phyloP scores from a whole-genome alignment of 2,797 vertebrate species.

The Alectoris magna region DNA sequence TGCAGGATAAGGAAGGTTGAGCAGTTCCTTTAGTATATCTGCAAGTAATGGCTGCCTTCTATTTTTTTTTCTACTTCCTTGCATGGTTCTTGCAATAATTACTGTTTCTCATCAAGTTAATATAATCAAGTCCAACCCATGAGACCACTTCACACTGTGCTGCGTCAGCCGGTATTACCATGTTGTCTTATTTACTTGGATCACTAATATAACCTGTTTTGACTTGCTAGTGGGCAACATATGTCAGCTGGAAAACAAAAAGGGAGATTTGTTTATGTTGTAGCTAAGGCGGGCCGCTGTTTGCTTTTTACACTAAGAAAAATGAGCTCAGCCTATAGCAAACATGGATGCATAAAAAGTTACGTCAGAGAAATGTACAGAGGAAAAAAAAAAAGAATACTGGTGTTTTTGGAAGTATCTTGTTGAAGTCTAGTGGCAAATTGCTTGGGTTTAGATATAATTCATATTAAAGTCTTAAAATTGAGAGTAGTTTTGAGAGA shows the following conservation, averaged over 20 bases:
- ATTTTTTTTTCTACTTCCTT: not conserved
- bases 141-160: not conserved
- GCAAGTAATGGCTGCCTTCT: not conserved
- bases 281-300: not conserved
- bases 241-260: not conserved
- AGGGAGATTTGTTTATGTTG: not conserved
- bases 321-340: fast-evolving
- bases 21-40: not conserved
- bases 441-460: not conserved
- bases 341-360: not conserved
- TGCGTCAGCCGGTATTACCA: not conserved
- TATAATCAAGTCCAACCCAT: not conserved
- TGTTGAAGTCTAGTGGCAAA: not conserved
- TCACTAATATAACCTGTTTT: not conserved
- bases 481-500: not conserved
- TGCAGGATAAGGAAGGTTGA: not conserved
- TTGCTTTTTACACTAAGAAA: not conserved
- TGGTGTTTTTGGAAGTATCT: not conserved
- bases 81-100: not conserved
- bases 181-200: not conserved
- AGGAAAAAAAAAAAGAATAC: not conserved
- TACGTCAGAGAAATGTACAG: not conserved
- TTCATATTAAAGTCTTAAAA: not conserved
- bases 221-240: not conserved
- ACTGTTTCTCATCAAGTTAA: not conserved